Percentiles rank a stretch among this genome's conserved stretches.
Evolutionary conservation across 2,888 invertebrate species (phyloP).

Genomic region (Patella depressa): DNA sequence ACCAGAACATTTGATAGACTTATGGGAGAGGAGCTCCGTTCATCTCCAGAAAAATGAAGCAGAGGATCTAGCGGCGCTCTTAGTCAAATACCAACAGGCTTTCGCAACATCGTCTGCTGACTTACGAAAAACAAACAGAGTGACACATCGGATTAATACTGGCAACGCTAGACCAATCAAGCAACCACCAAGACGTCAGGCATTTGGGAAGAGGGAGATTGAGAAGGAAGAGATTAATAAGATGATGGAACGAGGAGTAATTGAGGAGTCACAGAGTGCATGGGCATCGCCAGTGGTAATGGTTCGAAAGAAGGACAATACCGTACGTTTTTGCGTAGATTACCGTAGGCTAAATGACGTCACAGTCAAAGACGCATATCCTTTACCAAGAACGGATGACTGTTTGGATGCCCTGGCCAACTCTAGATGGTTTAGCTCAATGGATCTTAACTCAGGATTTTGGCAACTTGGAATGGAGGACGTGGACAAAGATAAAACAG

Average conservation of each 20-base stretch:
- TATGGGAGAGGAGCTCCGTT: neutral
- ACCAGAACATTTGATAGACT: slow-evolving; percentile 15
- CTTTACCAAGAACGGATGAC: slow-evolving; percentile 25
- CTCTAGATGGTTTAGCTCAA: slow-evolving; percentile 15
- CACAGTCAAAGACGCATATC: slow-evolving; percentile 25
- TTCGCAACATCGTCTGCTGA: slow-evolving; percentile 29
- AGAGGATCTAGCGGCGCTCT: slow-evolving; percentile 18
- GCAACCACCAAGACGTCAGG: slow-evolving; percentile 25
- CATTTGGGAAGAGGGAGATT: slow-evolving; percentile 24
- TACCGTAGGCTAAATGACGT: slow-evolving; percentile 32
- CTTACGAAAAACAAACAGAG: slow-evolving; percentile 25
- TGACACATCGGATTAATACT: slow-evolving; percentile 24
- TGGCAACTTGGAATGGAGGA: slow-evolving; percentile 20
- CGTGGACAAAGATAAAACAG: neutral
- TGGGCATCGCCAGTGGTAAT: slow-evolving; percentile 34
- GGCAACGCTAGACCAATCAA: slow-evolving; percentile 24
- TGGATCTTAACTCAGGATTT: slow-evolving; percentile 21
- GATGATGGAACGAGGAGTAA: slow-evolving; percentile 21
- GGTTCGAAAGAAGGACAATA: slow-evolving; percentile 31
- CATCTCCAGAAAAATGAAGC: neutral
- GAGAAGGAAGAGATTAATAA: slow-evolving; percentile 22
- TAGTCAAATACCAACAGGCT: slow-evolving; percentile 21
- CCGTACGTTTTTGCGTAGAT: slow-evolving; percentile 31
- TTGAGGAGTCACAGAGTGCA: slow-evolving; percentile 22
- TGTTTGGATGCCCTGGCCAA: slow-evolving; percentile 29